These are phyloP conservation scores for Meriones psammophilus DNA, from an alignment of 2,797 vertebrate genomes.

Conservation along the genomic window DNA sequence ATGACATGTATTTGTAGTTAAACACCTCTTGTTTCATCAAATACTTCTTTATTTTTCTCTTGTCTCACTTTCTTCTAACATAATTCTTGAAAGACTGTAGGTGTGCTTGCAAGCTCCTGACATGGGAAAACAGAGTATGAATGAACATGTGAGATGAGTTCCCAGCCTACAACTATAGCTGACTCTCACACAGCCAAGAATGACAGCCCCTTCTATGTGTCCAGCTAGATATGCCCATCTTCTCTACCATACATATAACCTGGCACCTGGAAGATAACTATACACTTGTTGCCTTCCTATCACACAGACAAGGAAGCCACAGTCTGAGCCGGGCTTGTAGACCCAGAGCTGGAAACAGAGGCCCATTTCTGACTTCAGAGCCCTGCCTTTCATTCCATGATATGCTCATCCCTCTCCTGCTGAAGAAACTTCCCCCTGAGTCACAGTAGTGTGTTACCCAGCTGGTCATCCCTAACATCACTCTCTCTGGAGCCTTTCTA, in stretches of 20 bases:
- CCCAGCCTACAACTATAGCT: background rate
- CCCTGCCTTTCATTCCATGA: background rate
- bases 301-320: background rate
- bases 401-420: background rate
- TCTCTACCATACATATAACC: background rate
- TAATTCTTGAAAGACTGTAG: background rate
- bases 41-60: background rate
- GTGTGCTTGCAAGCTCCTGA: background rate
- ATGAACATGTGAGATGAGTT: background rate
- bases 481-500: background rate
- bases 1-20: background rate
- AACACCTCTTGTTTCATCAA: background rate
- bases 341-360: background rate
- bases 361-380: background rate
- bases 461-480: background rate
- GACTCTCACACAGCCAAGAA: background rate
- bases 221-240: background rate
- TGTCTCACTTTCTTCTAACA: conserved; percentile 8
- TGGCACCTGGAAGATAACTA: background rate
- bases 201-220: background rate
- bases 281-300: background rate
- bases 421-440: background rate
- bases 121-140: background rate
- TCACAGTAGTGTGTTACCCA: background rate
- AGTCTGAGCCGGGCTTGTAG: background rate